These are phyloP conservation scores for Ctenochaetus hawaiiensis DNA, from an alignment of 2,797 vertebrate genomes.

Conservation along the genomic window DNA sequence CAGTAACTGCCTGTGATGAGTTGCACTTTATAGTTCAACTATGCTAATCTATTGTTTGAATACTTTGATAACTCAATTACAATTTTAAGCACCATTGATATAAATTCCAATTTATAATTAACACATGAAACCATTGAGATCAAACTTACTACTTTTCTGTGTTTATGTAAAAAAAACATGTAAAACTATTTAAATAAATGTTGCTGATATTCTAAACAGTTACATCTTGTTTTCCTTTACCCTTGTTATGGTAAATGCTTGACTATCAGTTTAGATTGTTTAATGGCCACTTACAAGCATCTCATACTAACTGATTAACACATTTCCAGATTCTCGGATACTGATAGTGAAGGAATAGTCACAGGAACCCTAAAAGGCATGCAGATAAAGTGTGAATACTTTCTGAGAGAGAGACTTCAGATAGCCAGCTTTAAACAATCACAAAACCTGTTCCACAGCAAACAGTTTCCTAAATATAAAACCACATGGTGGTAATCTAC, in stretches of 20 bases:
- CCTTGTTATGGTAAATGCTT: background rate
- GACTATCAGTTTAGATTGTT: slow-evolving; percentile 1
- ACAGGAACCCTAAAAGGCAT: background rate
- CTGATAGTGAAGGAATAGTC: background rate
- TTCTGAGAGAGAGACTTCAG: background rate
- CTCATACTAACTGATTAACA: slow-evolving; percentile 2
- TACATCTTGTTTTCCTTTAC: slow-evolving; percentile 45
- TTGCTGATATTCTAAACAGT: slow-evolving; percentile 65
- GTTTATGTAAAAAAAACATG: slow-evolving; percentile 73
- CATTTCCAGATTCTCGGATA: background rate
- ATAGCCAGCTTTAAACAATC: slow-evolving; percentile 3
- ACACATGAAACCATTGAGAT: slow-evolving; percentile 62
- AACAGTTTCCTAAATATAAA: slow-evolving; percentile 44
- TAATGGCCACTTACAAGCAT: background rate
- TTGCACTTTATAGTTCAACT: slow-evolving; percentile 79
- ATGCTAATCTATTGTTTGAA: slow-evolving; percentile 68
- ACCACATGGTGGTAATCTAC: slow-evolving; percentile 41
- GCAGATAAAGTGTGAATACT: background rate
- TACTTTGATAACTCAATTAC: slow-evolving; percentile 67
- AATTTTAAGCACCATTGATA: slow-evolving; percentile 65
- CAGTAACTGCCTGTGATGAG: slow-evolving; percentile 62
- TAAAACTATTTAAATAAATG: slow-evolving; percentile 80
- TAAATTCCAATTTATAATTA: slow-evolving; percentile 65
- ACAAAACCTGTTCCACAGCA: slow-evolving; percentile 32
- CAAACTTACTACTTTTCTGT: slow-evolving; percentile 68